Evolutionary conservation across 2,888 invertebrate species (phyloP), one percentile per base, ranked within the genome.

Genomic region (Microctonus brassicae): DNA sequence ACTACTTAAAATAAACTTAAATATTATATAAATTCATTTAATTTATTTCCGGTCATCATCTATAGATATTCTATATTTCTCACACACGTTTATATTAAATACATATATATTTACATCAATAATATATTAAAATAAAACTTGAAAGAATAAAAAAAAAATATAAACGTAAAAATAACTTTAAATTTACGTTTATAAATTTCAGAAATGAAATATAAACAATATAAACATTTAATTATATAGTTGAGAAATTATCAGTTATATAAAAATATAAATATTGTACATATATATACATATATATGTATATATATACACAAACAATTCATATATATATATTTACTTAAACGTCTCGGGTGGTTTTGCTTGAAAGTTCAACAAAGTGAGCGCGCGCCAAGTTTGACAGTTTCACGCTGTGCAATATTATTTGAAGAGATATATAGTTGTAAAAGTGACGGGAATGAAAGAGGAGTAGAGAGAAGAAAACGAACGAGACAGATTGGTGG

Each of bases 401-500:
- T 68, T 68, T 60, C 34, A 47, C 67, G 39, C 60, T 33, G 60
- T 57, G 60, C 60, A 39, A 68, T 68, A 68, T 68, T 60, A 68
- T 68, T 68, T 60, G 47, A 24, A 33, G 42, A 52, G 34, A 47
- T 63, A 26, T 36, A 29, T 60, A 60, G 60, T 20, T 60, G 34
- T 10, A 33, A 34, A 42, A 62, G 42, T 34, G 42, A 17, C 29
- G 42, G 34, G 9, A 11, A 20, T 81, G 81, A 79, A 82, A 80
- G 75, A 22, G 61, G 24, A 26, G 33, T 67, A 29, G 33, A 34
- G 70, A 71, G 53, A 20, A 52, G 62, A 68, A 34, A 34, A 61
- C 62, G 57, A 61, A 69, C 72, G 68, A 24, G 67, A 58, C 42
- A 61, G 62, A 34, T 47, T 47, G 47, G 55, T 20, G 65, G 20